Conservation (phyloP, 2,113 vertebrate species). For the Lophotis ruficrista region DNA sequence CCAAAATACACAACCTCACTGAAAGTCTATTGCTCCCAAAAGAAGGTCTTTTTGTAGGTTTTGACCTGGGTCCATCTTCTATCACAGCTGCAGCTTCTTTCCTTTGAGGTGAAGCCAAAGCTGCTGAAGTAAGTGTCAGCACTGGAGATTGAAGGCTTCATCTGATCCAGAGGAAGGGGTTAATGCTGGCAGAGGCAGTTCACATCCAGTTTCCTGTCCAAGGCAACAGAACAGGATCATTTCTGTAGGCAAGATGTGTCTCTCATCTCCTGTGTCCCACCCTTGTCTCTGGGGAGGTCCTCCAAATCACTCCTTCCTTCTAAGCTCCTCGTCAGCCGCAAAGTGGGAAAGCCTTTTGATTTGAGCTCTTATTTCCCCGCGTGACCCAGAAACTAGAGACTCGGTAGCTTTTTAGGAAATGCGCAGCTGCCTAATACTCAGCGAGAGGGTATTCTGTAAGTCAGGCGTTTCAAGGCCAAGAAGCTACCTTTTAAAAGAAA, state of each 20-base stretch:
- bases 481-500: background rate
- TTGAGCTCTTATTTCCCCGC: background rate
- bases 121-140: background rate
- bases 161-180: background rate
- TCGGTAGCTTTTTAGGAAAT: background rate
- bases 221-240: background rate
- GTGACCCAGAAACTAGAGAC: background rate
- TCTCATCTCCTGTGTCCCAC: background rate
- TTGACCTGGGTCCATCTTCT: background rate
- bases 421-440: rapidly evolving
- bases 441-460: rapidly evolving
- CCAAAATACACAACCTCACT: background rate
- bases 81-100: conserved; percentile 2
- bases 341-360: background rate
- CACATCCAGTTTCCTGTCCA: background rate
- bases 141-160: background rate
- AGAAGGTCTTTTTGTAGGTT: background rate
- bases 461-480: background rate
- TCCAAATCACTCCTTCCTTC: background rate
- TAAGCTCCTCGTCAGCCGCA: background rate
- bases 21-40: background rate
- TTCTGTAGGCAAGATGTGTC: background rate
- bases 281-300: background rate
- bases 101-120: conserved; percentile 30
- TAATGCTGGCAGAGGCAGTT: background rate